Conservation (phyloP, 1,140 invertebrate genomes). For the Heliconius congener region DNA sequence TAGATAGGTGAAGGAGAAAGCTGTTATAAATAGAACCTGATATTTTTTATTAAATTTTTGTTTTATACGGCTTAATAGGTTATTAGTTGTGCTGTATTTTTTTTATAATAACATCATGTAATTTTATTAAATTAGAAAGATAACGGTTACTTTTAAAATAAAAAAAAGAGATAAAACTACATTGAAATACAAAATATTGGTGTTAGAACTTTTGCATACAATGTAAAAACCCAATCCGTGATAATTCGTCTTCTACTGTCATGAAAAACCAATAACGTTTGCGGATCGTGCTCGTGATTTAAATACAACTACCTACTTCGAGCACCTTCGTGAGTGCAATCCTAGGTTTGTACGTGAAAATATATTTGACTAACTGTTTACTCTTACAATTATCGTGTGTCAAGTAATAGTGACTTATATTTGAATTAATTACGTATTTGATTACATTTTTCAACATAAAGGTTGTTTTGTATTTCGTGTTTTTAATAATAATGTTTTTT, state of each 20-base stretch:
- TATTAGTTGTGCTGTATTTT: neutral
- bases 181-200: neutral
- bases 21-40: neutral
- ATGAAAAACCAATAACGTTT: slow-evolving; percentile 11
- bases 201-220: slow-evolving; percentile 2
- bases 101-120: neutral
- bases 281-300: neutral
- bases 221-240: slow-evolving; percentile 10
- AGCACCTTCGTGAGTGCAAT: neutral
- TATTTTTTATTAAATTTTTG: neutral
- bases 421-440: too few species aligned
- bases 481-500: too few species aligned
- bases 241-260: slow-evolving; percentile 1
- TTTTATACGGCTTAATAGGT: neutral
- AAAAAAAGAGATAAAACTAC: neutral
- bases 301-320: neutral
- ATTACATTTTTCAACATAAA: too few species aligned
- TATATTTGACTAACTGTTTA: neutral
- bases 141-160: neutral
- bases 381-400: neutral
- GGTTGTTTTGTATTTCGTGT: neutral
- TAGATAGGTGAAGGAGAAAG: slow-evolving; percentile 3
- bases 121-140: neutral
- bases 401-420: too few species aligned
- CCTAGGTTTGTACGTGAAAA: neutral